phyloP scores from a whole-genome alignment of 1,140 invertebrate species.

The Halictus rubicundus region DNA sequence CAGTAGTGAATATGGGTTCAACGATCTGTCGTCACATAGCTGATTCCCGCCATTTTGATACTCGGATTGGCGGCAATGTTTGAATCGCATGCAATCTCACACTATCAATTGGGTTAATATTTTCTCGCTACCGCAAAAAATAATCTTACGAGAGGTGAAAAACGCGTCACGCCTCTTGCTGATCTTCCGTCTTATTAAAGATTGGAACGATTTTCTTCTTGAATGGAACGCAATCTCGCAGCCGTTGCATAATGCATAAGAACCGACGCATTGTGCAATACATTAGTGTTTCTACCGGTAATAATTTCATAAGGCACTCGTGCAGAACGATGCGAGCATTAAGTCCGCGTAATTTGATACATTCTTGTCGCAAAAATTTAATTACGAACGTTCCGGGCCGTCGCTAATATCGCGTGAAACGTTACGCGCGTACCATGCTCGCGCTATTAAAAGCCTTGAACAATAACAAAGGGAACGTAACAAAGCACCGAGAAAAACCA shows the following conservation, averaged over 20 bases:
- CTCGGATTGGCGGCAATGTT: slow-evolving; percentile 37
- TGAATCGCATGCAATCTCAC: background rate
- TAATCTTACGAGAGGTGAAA: background rate
- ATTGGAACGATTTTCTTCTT: background rate
- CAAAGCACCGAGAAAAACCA: background rate
- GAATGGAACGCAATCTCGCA: slow-evolving; percentile 19
- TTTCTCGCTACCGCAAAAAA: background rate
- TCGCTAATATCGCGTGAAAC: background rate
- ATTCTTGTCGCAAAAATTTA: background rate
- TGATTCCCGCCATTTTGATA: slow-evolving; percentile 63
- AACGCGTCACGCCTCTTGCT: background rate
- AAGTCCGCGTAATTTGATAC: background rate
- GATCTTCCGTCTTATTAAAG: background rate
- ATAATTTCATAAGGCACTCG: slow-evolving; percentile 34
- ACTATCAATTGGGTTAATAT: background rate
- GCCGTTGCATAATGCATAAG: slow-evolving; percentile 38
- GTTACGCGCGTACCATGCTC: too few species aligned
- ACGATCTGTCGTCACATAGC: slow-evolving; percentile 68
- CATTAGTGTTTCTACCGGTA: slow-evolving; percentile 11
- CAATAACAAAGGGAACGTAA: background rate
- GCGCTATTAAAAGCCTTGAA: background rate
- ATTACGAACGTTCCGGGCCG: background rate
- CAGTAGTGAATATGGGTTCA: slow-evolving; percentile 61
- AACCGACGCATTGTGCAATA: slow-evolving; percentile 8
- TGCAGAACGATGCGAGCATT: slow-evolving; percentile 1